phyloP scores from a whole-genome alignment of 2,113 vertebrate species.

The Alouatta palliata region DNA sequence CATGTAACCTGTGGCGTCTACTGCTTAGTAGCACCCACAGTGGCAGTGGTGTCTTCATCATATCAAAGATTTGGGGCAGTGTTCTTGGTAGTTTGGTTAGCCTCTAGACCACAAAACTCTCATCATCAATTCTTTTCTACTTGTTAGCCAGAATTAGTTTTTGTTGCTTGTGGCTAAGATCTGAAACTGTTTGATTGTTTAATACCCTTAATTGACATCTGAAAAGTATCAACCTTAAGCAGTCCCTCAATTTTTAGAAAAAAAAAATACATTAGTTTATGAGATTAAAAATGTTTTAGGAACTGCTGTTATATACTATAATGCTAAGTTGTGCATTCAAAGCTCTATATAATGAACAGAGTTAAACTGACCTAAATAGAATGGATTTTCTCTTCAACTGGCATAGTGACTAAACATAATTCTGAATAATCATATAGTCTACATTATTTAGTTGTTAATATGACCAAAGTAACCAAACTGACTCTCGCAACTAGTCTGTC shows the following conservation, averaged over 20 bases:
- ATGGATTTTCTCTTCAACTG: not conserved
- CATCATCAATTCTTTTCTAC: not conserved
- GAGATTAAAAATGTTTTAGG: not conserved
- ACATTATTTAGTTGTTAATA: conserved; percentile 19
- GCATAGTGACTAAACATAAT: not conserved
- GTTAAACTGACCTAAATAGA: not conserved
- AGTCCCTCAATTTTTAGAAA: not conserved
- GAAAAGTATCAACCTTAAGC: not conserved
- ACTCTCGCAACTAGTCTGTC: not conserved
- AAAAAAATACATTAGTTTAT: not conserved
- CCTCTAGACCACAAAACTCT: not conserved
- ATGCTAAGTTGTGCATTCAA: not conserved
- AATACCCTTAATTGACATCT: not conserved
- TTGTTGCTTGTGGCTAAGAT: not conserved
- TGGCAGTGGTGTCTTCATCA: not conserved
- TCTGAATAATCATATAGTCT: not conserved
- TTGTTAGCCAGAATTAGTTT: not conserved
- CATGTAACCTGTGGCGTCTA: rapidly evolving
- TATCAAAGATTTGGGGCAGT: not conserved
- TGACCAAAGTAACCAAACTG: not conserved
- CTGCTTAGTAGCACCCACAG: no score
- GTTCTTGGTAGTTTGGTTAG: not conserved
- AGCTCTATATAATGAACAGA: not conserved
- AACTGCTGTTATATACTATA: not conserved
- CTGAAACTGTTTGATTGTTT: not conserved